phyloP scores from a whole-genome alignment of 2,113 vertebrate species.

The Agapornis roseicollis region DNA sequence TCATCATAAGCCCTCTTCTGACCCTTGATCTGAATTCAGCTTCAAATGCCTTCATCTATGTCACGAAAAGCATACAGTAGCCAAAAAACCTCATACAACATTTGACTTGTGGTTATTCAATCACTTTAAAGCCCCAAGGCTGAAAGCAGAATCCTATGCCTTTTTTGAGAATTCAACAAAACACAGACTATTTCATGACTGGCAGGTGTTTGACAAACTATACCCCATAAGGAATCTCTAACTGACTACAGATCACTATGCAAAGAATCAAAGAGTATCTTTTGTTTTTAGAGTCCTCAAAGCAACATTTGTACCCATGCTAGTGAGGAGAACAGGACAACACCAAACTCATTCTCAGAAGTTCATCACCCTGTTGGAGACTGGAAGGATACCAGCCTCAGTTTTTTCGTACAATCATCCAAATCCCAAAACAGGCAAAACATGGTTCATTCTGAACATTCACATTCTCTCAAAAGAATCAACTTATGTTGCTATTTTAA shows the following conservation, averaged over 20 bases:
- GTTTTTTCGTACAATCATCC: not conserved
- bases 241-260: not conserved
- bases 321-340: not conserved
- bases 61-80: not conserved
- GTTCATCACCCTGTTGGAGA: not conserved
- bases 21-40: not conserved
- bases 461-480: not conserved
- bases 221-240: not conserved
- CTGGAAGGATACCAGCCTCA: not conserved
- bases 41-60: not conserved
- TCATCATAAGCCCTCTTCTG: not conserved
- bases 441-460: not conserved
- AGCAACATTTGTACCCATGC: not conserved
- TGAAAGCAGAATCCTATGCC: not conserved
- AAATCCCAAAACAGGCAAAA: not conserved
- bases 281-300: not conserved
- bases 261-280: not conserved
- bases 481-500: not conserved
- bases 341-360: not conserved
- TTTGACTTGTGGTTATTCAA: not conserved
- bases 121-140: not conserved
- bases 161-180: slow-evolving; percentile 13
- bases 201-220: not conserved
- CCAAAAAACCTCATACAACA: not conserved
- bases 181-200: not conserved